Evolutionary conservation across 2,888 invertebrate genomes (phyloP).

Genomic region (Platycheirus rosarum): DNA sequence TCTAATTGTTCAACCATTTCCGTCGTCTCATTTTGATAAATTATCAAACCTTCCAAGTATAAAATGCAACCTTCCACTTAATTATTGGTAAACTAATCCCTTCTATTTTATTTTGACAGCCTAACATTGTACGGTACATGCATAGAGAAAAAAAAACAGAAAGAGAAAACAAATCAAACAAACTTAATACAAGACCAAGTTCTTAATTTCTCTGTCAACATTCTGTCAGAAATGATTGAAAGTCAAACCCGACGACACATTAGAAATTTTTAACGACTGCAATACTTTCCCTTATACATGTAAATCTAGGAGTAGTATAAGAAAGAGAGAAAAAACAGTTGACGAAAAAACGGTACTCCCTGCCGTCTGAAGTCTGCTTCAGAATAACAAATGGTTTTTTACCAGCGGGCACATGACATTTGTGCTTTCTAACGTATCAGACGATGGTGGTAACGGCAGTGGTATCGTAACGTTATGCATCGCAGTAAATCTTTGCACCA

Average conservation of each 20-base stretch:
- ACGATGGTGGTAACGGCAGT: background rate
- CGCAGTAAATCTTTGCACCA: constrained; percentile 12
- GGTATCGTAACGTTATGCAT: constrained; percentile 8
- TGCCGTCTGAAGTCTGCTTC: constrained; percentile 39
- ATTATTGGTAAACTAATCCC: too few species aligned
- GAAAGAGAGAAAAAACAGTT: too few species aligned
- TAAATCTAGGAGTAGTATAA: background rate
- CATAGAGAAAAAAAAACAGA: too few species aligned
- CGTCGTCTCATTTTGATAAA: too few species aligned
- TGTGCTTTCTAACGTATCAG: background rate
- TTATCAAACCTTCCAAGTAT: too few species aligned
- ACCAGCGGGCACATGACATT: background rate
- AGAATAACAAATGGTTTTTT: constrained; percentile 49
- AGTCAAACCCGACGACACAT: constrained; percentile 1
- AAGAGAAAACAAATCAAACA: too few species aligned
- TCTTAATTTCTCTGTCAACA: constrained; percentile 26
- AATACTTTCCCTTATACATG: background rate
- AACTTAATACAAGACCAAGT: background rate
- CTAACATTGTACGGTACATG: too few species aligned
- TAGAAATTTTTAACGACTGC: background rate
- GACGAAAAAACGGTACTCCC: constrained; percentile 21
- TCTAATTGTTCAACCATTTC: too few species aligned
- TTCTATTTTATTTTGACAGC: too few species aligned
- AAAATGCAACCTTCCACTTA: too few species aligned
- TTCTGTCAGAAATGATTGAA: constrained; percentile 30